phyloP scores from a whole-genome alignment of 2,888 invertebrate genomes.

The Cephus sareptanus region DNA sequence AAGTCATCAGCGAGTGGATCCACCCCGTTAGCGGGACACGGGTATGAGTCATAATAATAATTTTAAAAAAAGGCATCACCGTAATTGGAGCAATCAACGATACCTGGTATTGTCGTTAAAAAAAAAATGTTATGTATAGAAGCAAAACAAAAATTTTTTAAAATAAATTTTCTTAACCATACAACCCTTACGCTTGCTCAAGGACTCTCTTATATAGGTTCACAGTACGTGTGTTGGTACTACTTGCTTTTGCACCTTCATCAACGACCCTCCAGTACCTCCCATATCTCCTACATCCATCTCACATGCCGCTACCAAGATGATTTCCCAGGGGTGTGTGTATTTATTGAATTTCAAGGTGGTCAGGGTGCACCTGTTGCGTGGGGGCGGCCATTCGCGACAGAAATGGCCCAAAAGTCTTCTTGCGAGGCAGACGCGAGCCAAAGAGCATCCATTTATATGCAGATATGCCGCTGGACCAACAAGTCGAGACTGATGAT shows the following conservation, averaged over 20 bases:
- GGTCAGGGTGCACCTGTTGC: neutral
- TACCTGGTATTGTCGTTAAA: neutral
- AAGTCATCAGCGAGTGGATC: neutral
- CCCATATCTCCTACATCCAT: neutral
- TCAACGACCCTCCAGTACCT: neutral
- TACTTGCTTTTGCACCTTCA: neutral
- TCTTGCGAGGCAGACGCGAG: neutral
- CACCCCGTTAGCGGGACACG: neutral
- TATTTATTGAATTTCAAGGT: neutral
- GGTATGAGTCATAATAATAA: neutral
- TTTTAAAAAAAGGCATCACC: neutral
- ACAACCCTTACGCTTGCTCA: no score
- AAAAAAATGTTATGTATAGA: neutral
- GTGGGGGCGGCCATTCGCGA: neutral
- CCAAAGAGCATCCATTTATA: neutral
- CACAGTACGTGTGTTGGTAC: neutral
- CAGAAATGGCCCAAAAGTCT: neutral
- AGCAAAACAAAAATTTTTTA: neutral
- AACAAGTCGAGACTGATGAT: neutral
- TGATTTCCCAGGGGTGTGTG: neutral
- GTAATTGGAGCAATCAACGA: neutral
- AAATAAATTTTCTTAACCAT: neutral
- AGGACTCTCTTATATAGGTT: neutral
- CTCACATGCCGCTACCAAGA: neutral
- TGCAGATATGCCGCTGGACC: neutral